Base-by-base conservation (phyloP, 1,140 invertebrate genomes). In the Drosophila paulistorum region DNA sequence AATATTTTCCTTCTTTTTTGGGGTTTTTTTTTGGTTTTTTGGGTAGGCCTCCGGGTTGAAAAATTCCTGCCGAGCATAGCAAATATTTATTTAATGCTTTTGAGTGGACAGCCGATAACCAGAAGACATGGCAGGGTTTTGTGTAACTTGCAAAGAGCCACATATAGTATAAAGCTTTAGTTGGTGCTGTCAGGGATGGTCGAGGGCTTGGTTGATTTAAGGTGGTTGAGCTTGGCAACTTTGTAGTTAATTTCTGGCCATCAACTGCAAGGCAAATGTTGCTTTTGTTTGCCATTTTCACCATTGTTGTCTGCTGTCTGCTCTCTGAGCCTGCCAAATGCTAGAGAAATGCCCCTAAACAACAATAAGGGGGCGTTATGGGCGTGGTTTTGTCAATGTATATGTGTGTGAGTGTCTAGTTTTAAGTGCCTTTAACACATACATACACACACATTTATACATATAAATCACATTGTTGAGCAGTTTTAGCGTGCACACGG, bases 21-120 rank as follows among this genome's bases (percentile, higher is more conserved):
- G 6, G 0, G 35, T 54, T 61, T 45, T 62, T 70, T 62, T 58
- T 3, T 3, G 5, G 35, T 59, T 61, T 45, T 62, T 70, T 62
- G 51, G 41, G 39, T 63, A 26, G 57, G 76, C 37, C 71, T 81
- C 77, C 37, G 62, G 62, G 74, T 66, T 82, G 79, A 77, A 81
- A 89, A 89, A 89, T 89, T 89, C 80, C 85, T 84, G 84, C 85
- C 71, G 77, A 89, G 81, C 74, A 83, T 71, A 77, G 85, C 85
- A 89, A 89, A 89, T 89, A 89, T 89, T 89, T 89, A 84, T 90
- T 89, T 89, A 89, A 89, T 89, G 77, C 74, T 75, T 70, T 69
- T 57, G 65, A 74, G 71, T 78, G 77, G 84, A 75, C 76, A 71
- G 68, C 66, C 70, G 69, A 85, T 83, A 79, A 71, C 70, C 70